Percentiles rank a stretch among this genome's conserved stretches.
These are phyloP conservation scores for Leptopilina myrica DNA, from an alignment of 2,888 invertebrate species.

Conservation along the genomic window DNA sequence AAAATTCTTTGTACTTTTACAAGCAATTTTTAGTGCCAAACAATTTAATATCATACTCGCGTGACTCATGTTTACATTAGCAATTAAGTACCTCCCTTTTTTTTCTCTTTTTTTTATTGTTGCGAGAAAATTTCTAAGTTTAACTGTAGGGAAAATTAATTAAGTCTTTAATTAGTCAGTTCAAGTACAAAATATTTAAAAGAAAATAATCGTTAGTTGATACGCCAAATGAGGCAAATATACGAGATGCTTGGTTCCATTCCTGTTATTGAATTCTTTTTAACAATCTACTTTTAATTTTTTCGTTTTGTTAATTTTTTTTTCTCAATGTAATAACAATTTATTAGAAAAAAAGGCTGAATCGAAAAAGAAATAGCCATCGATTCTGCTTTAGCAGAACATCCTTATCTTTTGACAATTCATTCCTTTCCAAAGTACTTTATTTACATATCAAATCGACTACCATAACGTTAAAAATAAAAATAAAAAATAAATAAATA, in stretches of 20 bases:
- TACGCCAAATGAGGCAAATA: constrained; percentile 65
- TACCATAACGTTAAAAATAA: constrained; percentile 49
- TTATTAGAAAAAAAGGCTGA: constrained; percentile 42
- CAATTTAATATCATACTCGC: constrained; percentile 38
- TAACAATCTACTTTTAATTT: constrained; percentile 49
- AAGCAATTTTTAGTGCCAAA: constrained; percentile 39
- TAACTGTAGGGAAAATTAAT: constrained; percentile 48
- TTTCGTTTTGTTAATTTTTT: constrained; percentile 20
- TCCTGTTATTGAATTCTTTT: constrained; percentile 64
- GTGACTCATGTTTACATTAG: constrained; percentile 28
- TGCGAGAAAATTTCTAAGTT: constrained; percentile 38
- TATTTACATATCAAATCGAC: constrained; percentile 58
- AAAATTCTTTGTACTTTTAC: constrained; percentile 34
- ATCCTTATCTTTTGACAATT: constrained; percentile 47
- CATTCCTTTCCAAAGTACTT: constrained; percentile 55
- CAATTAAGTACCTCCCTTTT: constrained; percentile 19
- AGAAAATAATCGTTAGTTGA: constrained; percentile 78
- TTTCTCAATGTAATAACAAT: constrained; percentile 15
- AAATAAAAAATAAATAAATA: background rate
- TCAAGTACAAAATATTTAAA: constrained; percentile 89
- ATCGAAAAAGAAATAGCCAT: constrained; percentile 22
- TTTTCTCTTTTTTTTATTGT: constrained; percentile 33
- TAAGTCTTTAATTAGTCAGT: constrained; percentile 85
- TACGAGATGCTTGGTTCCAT: constrained; percentile 70
- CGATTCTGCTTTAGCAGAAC: constrained; percentile 35